Base-by-base conservation (phyloP, 2,888 invertebrate species). In the Lithosia quadra region DNA sequence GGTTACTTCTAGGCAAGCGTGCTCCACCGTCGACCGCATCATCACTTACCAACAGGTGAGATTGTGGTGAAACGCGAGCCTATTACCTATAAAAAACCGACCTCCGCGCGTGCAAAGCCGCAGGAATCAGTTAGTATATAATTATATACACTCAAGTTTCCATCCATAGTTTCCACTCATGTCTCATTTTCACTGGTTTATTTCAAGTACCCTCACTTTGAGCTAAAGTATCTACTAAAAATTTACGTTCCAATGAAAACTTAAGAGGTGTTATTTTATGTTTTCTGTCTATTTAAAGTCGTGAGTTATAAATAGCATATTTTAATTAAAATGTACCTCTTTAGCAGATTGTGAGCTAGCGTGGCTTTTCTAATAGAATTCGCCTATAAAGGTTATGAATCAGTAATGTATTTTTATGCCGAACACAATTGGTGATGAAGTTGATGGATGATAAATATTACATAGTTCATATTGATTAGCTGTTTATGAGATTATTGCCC, bases 271-370 rank as follows among this genome's bases (percentile, higher is more conserved):
- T 49, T 49, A 1, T n/a, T 49, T 49, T 49, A 43, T n/a, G 9
- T n/a, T n/a, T 49, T n/a, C 43, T 49, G 7, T 28, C 18, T 13
- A 7, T 15, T 7, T 56, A 4, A 75, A 61, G 67, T 86, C 89
- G 88, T 78, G 10, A 0, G 0, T 0, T 86, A 18, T 90, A 90
- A 91, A 86, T 13, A 11, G 1, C 34, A 61, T 57, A 33, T 69
- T 76, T 80, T 77, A 75, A 83, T 83, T 86, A 86, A 86, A 87
- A 82, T 78, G 77, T 81, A 82, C 90, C 92, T 91, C 90, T 92
- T 92, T 90, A 90, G 84, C 87, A 88, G 90, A 94, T 93, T 93
- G 92, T 92, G 85, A 86, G 84, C 84, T 84, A 86, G 80, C 86
- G 85, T 84, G 85, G 88, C 87, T 89, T 90, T 87, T 87, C 82